These are phyloP conservation scores for Phaonia tiefii DNA, from an alignment of 2,888 invertebrate species.

Conservation along the genomic window DNA sequence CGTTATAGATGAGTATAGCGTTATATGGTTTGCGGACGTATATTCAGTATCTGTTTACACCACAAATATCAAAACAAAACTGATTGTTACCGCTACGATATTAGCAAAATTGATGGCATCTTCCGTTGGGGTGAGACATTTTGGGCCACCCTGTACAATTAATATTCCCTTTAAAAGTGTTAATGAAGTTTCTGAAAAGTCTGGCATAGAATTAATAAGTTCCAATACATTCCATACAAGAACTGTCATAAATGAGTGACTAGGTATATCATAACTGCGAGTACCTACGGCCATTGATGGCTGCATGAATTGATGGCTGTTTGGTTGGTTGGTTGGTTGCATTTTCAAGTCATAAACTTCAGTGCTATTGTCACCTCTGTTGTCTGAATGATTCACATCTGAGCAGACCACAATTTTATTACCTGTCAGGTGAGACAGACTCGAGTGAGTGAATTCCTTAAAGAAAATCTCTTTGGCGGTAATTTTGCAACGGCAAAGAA, in stretches of 20 bases:
- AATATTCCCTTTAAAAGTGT: conserved; percentile 42
- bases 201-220: conserved; percentile 49
- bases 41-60: too few relatives aligned
- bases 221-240: not conserved
- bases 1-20: too few relatives aligned
- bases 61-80: too few relatives aligned
- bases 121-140: too few relatives aligned
- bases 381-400: conserved; percentile 60
- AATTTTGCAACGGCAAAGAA: conserved; percentile 29
- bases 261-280: not conserved
- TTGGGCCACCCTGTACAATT: too few relatives aligned
- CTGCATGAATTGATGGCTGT: not conserved
- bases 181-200: conserved; percentile 57
- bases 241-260: conserved; percentile 12
- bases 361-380: conserved; percentile 30
- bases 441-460: conserved; percentile 46
- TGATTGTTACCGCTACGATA: too few relatives aligned
- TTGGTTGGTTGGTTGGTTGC: not conserved
- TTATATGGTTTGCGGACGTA: too few relatives aligned
- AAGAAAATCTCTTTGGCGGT: conserved; percentile 58
- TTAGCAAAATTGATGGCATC: too few relatives aligned
- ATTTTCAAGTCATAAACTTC: conserved; percentile 53
- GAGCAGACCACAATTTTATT: conserved; percentile 65
- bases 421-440: conserved; percentile 51
- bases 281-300: not conserved